phyloP scores from a whole-genome alignment of 2,888 invertebrate genomes.

The Pediacus dermestoides region DNA sequence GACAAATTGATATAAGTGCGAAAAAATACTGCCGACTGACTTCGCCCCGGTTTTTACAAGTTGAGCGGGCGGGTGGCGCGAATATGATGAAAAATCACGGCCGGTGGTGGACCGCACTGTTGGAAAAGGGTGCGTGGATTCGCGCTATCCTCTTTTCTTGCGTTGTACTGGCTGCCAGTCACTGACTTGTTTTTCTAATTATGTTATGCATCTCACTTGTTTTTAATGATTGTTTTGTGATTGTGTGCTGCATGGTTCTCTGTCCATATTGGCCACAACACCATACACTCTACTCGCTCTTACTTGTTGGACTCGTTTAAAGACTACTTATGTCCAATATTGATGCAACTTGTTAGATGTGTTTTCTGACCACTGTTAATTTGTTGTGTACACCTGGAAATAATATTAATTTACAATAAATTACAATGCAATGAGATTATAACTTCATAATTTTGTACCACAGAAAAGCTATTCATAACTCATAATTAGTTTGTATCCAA shows the following conservation, averaged over 20 bases:
- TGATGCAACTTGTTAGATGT: no score
- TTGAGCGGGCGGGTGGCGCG: conserved; percentile 30
- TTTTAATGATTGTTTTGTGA: conserved; percentile 28
- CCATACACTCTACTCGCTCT: no score
- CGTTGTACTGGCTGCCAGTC: conserved; percentile 24
- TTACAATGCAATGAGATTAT: no score
- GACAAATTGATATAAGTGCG: conserved; percentile 25
- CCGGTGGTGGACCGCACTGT: conserved; percentile 43
- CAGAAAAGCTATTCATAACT: no score
- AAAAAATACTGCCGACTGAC: conserved; percentile 21
- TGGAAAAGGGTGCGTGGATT: conserved; percentile 49
- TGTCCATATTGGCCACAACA: no score
- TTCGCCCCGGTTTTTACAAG: conserved; percentile 27
- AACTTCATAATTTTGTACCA: no score
- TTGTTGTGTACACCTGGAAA: no score
- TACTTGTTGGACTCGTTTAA: no score
- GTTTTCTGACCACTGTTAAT: no score
- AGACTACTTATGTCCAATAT: no score
- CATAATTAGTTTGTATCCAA: no score
- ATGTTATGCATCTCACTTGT: conserved; percentile 32
- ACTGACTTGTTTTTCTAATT: conserved; percentile 43
- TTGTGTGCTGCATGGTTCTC: conserved; percentile 20
- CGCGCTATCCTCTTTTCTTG: conserved; percentile 33
- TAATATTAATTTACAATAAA: no score
- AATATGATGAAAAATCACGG: conserved; percentile 49